Percentiles rank a stretch among this genome's conserved stretches.
Evolutionary conservation across 1,140 invertebrate species (phyloP).

Genomic region (Temnothorax curvispinosus): DNA sequence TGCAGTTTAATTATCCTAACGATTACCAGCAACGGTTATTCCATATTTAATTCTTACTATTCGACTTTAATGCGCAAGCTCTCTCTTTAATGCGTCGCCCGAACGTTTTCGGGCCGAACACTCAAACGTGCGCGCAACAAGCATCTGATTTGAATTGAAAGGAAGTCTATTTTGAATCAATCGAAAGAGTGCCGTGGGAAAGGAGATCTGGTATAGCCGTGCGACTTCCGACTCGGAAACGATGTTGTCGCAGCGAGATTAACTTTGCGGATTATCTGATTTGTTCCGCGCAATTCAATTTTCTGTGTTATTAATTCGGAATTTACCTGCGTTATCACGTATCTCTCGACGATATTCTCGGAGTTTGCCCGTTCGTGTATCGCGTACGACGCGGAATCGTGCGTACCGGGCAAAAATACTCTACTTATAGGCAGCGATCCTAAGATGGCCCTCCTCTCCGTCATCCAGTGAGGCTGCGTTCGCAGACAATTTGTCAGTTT

Average conservation of each 20-base stretch:
- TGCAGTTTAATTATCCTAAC: conserved; percentile 78
- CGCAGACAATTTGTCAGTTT: conserved; percentile 83
- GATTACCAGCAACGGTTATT: conserved; percentile 62
- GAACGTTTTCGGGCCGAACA: background rate
- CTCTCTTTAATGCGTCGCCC: background rate
- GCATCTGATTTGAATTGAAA: background rate
- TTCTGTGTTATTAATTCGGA: background rate
- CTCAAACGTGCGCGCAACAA: background rate
- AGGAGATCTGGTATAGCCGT: too few species aligned
- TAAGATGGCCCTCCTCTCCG: conserved; percentile 81
- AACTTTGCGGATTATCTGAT: background rate
- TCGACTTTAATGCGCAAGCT: background rate
- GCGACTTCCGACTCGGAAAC: background rate
- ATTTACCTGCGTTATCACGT: conserved; percentile 87
- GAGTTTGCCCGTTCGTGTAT: conserved; percentile 79
- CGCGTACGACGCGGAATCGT: conserved; percentile 88
- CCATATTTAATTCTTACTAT: conserved; percentile 23
- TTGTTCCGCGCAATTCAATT: background rate
- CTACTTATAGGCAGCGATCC: conserved; percentile 83
- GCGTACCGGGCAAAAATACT: conserved; percentile 88
- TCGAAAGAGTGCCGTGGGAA: background rate
- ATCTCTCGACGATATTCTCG: conserved; percentile 84
- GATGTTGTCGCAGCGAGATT: background rate
- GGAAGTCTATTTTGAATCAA: background rate
- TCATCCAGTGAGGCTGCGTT: conserved; percentile 88